These are phyloP conservation scores for Amorpha juglandis DNA, from an alignment of 2,888 invertebrate species.

Conservation along the genomic window DNA sequence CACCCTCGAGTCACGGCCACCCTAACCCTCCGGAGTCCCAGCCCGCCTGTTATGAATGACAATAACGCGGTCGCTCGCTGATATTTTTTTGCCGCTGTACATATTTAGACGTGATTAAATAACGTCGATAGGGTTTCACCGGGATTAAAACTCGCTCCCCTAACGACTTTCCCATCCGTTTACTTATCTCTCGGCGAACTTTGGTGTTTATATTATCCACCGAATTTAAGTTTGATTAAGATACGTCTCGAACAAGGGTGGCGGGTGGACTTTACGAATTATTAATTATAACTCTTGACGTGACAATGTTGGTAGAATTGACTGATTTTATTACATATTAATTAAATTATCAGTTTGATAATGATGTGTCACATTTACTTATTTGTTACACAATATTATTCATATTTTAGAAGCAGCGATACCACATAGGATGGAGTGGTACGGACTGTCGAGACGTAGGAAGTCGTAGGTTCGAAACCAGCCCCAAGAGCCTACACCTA, in stretches of 20 bases:
- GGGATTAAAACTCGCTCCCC: slow-evolving; percentile 73
- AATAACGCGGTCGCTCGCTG: slow-evolving; percentile 75
- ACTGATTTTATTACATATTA: not conserved
- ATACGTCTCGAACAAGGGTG: slow-evolving; percentile 60
- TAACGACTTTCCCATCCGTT: slow-evolving; percentile 71
- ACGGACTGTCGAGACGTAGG: no score
- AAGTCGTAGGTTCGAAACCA: no score
- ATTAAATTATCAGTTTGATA: not conserved
- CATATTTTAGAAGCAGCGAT: no score
- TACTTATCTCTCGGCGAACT: slow-evolving; percentile 72
- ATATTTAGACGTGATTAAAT: slow-evolving; percentile 82
- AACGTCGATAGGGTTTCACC: slow-evolving; percentile 63
- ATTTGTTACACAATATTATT: no score
- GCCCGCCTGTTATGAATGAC: slow-evolving; percentile 76
- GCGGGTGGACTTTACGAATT: slow-evolving; percentile 30
- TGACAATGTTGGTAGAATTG: not conserved
- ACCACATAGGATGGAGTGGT: no score
- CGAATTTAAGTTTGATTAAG: slow-evolving; percentile 77
- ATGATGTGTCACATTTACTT: not conserved
- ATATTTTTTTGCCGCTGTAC: slow-evolving; percentile 73
- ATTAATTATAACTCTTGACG: not conserved
- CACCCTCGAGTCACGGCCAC: slow-evolving; percentile 37
- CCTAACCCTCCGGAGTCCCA: slow-evolving; percentile 11
- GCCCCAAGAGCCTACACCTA: no score
- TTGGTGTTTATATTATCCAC: slow-evolving; percentile 75